Percentiles rank a stretch among this genome's conserved stretches.
Conservation (phyloP, 1,140 invertebrate genomes). For the Lucilia sericata region DNA sequence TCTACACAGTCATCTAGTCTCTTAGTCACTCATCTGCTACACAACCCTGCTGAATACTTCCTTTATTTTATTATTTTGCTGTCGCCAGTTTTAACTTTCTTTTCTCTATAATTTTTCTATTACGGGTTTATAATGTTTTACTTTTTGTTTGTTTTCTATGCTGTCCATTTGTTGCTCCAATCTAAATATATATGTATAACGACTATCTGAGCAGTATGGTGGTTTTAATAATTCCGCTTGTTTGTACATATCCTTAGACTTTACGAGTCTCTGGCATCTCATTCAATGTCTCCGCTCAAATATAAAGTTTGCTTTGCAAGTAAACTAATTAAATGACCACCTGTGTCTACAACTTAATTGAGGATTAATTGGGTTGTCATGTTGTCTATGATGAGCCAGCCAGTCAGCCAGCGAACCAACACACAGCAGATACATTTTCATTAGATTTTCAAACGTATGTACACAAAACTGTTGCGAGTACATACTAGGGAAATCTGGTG, state of each 20-base stretch:
- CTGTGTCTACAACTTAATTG: conserved; percentile 49
- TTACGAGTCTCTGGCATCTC: neutral
- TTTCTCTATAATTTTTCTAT: too few relatives aligned
- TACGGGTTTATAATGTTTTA: neutral
- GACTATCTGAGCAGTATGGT: neutral
- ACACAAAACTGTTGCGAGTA: too few relatives aligned
- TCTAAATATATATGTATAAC: neutral
- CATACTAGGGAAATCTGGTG: too few relatives aligned
- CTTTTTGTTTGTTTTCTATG: neutral
- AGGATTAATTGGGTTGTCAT: conserved; percentile 47
- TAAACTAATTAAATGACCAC: conserved; percentile 47
- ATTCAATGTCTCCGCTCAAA: neutral
- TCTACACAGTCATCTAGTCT: neutral
- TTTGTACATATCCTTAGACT: neutral
- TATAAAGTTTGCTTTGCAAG: neutral
- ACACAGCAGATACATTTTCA: too few relatives aligned
- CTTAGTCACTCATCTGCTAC: neutral
- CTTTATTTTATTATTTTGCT: neutral
- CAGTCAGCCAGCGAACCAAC: too few relatives aligned
- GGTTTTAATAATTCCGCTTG: neutral
- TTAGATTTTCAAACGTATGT: too few relatives aligned
- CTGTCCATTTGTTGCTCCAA: neutral
- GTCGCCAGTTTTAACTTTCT: neutral
- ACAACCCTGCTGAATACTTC: neutral
- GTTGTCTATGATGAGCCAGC: conserved; percentile 25